Evolutionary conservation across 2,797 vertebrate genomes (phyloP), one percentile per base, ranked within the genome.

Genomic region (Paguma larvata): DNA sequence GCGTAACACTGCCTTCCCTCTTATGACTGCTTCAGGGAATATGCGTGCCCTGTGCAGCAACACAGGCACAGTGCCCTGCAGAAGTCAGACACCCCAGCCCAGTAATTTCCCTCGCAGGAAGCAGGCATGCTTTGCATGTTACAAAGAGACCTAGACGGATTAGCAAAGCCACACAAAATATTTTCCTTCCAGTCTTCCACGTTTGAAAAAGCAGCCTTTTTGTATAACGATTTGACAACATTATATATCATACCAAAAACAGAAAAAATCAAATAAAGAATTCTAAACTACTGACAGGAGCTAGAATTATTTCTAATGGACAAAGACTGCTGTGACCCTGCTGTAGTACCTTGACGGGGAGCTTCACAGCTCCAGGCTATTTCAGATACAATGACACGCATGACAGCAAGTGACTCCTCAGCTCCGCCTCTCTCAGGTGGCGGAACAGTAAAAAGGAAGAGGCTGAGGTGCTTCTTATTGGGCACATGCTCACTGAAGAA

Each of bases 261-360:
- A 62, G n/a, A 89, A 90, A 53, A 46, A 72, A 44, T 11, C 30
- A 89, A 73, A 56, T 65, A 27, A 85, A 88, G 62, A 48, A 51
- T 34, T 6, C 25, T 80, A 30, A 91, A 59, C 67, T 62, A 56
- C 83, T 94, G 91, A 98, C 83, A 98, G 97, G 98, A 87, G 67
- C 82, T 97, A 90, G 97, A 98, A 97, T 98, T 95, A 98, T 98
- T 97, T 97, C 89, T 98, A 97, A 97, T 95, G 97, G 97, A 97
- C 98, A 99, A 98, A 98, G 98, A 98, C 95, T 93, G 96, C 94
- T 94, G 95, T 99, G 98, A 99, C 98, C 98, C 96, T 94, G 73
- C 92, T 97, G 94, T 85, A 23, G 79, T 44, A 85, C 96, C n/a
- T 34, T 97, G 97, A 98, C 96, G 97, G 98, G 98, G 97, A 97